A percentile compares a stretch with the other conserved stretches of the same genome.
Conservation (phyloP, 1,140 invertebrate genomes). For the Brachionus manjavacas region DNA sequence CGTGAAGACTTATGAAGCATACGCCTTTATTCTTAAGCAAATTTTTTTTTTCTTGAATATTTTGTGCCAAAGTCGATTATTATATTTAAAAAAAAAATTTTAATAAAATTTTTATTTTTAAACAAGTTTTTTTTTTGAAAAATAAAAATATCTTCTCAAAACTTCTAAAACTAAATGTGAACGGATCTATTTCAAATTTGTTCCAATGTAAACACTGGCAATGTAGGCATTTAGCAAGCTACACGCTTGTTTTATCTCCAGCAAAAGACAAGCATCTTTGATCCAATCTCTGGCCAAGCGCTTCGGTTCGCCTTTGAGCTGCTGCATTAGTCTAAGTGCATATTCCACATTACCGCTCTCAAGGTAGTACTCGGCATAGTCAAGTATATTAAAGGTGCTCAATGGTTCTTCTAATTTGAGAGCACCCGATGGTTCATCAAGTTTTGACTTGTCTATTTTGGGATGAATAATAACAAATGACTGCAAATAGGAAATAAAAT, state of each 20-base stretch:
- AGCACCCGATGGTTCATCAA: constrained; percentile 45
- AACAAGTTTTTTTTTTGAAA: not conserved
- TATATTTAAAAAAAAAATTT: not conserved
- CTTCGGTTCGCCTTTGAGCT: constrained; percentile 75
- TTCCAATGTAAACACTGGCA: constrained; percentile 29
- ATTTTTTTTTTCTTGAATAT: no score
- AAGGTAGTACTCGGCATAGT: constrained; percentile 72
- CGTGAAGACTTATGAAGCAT: no score
- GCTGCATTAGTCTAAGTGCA: constrained; percentile 80
- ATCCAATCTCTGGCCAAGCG: constrained; percentile 80
- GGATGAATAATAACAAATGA: constrained; percentile 60
- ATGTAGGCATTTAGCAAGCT: constrained; percentile 21
- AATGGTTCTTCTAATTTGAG: constrained; percentile 60
- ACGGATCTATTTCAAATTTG: constrained; percentile 23
- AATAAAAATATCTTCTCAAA: not conserved
- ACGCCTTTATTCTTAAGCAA: no score
- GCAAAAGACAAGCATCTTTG: constrained; percentile 70
- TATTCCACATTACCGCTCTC: constrained; percentile 76
- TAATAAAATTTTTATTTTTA: not conserved
- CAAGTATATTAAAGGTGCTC: constrained; percentile 79
- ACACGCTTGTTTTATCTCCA: constrained; percentile 80
- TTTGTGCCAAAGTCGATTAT: no score
- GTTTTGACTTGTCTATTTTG: constrained; percentile 57
- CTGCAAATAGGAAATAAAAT: constrained; percentile 81
- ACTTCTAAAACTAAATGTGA: not conserved